A percentile compares a stretch with the other conserved stretches of the same genome.
Evolutionary conservation across 2,797 vertebrate genomes (phyloP).

Genomic region (Rhinophrynus dorsalis): DNA sequence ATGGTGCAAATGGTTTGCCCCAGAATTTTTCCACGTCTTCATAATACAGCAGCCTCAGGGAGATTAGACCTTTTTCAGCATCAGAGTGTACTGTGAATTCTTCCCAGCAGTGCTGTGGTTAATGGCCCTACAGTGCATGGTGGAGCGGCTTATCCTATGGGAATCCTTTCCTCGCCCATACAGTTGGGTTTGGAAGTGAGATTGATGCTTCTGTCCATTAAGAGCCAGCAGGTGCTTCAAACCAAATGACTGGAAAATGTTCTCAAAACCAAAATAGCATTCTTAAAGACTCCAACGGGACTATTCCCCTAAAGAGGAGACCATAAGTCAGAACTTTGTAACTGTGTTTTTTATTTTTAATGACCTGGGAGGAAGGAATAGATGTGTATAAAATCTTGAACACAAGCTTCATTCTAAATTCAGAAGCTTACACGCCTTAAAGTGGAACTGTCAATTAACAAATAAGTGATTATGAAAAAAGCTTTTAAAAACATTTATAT

Average conservation of each 20-base stretch:
- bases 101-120: slow-evolving; percentile 1
- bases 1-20: too few relatives aligned
- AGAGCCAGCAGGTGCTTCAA: slow-evolving; percentile 37
- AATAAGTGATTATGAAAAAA: too few relatives aligned
- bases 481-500: too few relatives aligned
- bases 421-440: too few relatives aligned
- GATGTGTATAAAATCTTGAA: too few relatives aligned
- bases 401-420: too few relatives aligned
- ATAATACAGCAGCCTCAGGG: too few relatives aligned
- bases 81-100: too few relatives aligned
- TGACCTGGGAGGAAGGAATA: slow-evolving; percentile 10
- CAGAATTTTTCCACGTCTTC: too few relatives aligned
- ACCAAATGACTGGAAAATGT: slow-evolving; percentile 47
- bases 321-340: slow-evolving; percentile 25
- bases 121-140: not conserved
- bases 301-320: slow-evolving; percentile 20
- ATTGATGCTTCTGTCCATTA: slow-evolving; percentile 42
- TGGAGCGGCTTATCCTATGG: not conserved
- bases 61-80: too few relatives aligned
- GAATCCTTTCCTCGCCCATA: slow-evolving; percentile 4
- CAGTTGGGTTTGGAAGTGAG: slow-evolving; percentile 21
- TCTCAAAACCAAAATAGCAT: slow-evolving; percentile 40
- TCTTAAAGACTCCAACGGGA: slow-evolving; percentile 36
- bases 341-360: slow-evolving; percentile 6
- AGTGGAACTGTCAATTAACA: too few relatives aligned